These are phyloP conservation scores for Dendroctonus ponderosae DNA, from an alignment of 1,140 invertebrate species.

Conservation along the genomic window DNA sequence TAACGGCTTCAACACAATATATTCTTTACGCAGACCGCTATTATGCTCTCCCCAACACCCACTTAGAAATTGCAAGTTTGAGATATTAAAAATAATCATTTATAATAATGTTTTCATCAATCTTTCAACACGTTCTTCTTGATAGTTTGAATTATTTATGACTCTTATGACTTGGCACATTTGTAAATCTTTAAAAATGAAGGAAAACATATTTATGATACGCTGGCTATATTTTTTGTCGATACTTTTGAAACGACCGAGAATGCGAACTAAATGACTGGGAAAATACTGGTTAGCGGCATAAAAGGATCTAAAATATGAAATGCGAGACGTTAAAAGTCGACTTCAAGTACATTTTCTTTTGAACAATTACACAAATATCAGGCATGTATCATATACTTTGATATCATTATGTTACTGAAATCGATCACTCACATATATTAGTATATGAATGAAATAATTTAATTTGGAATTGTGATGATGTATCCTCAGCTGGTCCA, in stretches of 20 bases:
- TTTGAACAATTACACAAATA: constrained; percentile 9
- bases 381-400: too few species aligned
- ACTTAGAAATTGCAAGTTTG: constrained; percentile 15
- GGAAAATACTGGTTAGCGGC: constrained; percentile 14
- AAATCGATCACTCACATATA: too few species aligned
- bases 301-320: constrained; percentile 7
- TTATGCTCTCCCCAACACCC: constrained; percentile 8
- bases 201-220: constrained; percentile 21
- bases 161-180: constrained; percentile 28
- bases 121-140: constrained; percentile 25
- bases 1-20: background rate
- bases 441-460: too few species aligned
- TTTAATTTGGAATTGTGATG: too few species aligned
- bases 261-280: constrained; percentile 16
- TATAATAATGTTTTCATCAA: constrained; percentile 32
- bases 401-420: too few species aligned
- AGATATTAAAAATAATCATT: constrained; percentile 32
- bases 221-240: constrained; percentile 10
- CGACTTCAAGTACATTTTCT: background rate
- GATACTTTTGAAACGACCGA: constrained; percentile 25
- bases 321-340: constrained; percentile 1
- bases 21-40: constrained; percentile 10
- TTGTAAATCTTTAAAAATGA: constrained; percentile 27
- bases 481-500: too few species aligned
- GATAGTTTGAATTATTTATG: constrained; percentile 34